A percentile compares a stretch with the other conserved stretches of the same genome.
Conservation (phyloP, 2,888 invertebrate species). For the Catocala fraxini region DNA sequence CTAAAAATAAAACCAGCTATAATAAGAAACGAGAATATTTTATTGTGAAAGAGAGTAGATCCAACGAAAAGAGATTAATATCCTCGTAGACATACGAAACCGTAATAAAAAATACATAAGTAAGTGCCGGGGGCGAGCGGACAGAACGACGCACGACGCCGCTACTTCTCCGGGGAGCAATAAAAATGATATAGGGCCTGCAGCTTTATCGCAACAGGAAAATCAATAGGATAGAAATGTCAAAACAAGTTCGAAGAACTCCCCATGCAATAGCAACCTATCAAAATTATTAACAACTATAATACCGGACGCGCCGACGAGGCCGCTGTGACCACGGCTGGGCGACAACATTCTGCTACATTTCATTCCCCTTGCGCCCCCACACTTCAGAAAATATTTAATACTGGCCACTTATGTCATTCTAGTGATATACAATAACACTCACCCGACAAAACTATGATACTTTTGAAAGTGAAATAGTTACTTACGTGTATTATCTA, state of each 20-base stretch:
- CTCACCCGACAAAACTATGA: neutral
- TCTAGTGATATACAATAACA: conserved; percentile 9
- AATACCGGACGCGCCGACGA: conserved; percentile 5
- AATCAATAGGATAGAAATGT: conserved; percentile 75
- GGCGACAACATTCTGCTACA: conserved; percentile 21
- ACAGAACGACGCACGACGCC: conserved; percentile 66
- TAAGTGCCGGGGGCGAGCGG: conserved; percentile 63
- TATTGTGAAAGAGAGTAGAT: conserved; percentile 33
- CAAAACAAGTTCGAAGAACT: conserved; percentile 63
- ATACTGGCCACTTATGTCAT: conserved; percentile 19
- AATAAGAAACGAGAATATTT: conserved; percentile 33
- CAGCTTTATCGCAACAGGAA: conserved; percentile 63
- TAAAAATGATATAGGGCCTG: conserved; percentile 77
- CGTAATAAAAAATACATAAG: conserved; percentile 75
- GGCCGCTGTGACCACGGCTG: conserved; percentile 5
- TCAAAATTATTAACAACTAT: conserved; percentile 44
- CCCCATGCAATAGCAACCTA: conserved; percentile 43
- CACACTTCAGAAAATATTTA: conserved; percentile 35
- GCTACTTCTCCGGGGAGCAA: conserved; percentile 68
- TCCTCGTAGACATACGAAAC: conserved; percentile 62
- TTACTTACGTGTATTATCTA: conserved; percentile 8
- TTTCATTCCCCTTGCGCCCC: conserved; percentile 19
- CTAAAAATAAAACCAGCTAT: conserved; percentile 20
- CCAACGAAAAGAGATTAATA: conserved; percentile 57
- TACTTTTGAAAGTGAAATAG: neutral